These are phyloP conservation scores for Pachliopta kotzebuea DNA, from an alignment of 2,888 invertebrate species.

Conservation along the genomic window DNA sequence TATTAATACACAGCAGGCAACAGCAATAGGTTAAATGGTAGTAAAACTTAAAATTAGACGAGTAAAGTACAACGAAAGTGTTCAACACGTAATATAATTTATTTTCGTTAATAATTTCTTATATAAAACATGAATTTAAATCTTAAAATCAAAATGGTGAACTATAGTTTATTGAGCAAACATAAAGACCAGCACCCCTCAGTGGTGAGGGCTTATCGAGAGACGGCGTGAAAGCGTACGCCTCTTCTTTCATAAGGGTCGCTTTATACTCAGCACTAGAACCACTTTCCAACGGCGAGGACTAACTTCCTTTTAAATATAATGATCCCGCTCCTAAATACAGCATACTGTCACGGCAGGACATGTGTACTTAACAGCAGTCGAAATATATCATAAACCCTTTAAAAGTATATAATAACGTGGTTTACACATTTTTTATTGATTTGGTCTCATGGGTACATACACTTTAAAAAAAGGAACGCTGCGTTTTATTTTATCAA, in stretches of 20 bases:
- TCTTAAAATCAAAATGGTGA: slow-evolving; percentile 39
- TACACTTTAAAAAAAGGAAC: too few relatives aligned
- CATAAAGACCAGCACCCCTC: slow-evolving; percentile 44
- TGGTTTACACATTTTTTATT: too few relatives aligned
- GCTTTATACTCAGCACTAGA: slow-evolving; percentile 66
- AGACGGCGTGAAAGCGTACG: slow-evolving; percentile 57
- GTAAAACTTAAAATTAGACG: too few relatives aligned
- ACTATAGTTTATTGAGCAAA: slow-evolving; percentile 51
- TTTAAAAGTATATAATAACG: slow-evolving; percentile 8
- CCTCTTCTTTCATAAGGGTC: slow-evolving; percentile 63
- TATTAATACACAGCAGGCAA: too few relatives aligned
- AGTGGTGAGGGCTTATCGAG: slow-evolving; percentile 61
- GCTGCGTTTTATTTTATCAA: too few relatives aligned
- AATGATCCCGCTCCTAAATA: slow-evolving; percentile 37
- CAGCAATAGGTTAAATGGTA: too few relatives aligned
- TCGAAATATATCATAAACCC: slow-evolving; percentile 11
- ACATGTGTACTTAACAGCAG: slow-evolving; percentile 9
- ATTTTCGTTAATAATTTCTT: background rate
- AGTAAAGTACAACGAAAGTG: background rate
- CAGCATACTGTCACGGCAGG: slow-evolving; percentile 5
- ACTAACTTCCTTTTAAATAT: slow-evolving; percentile 50
- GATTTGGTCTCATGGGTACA: too few relatives aligned
- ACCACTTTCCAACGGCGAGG: slow-evolving; percentile 55
- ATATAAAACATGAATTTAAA: background rate
- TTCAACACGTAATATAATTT: background rate